Percentiles rank a stretch among this genome's conserved stretches.
Conservation (phyloP, 2,888 invertebrate species). For the Aphidius colemani region DNA sequence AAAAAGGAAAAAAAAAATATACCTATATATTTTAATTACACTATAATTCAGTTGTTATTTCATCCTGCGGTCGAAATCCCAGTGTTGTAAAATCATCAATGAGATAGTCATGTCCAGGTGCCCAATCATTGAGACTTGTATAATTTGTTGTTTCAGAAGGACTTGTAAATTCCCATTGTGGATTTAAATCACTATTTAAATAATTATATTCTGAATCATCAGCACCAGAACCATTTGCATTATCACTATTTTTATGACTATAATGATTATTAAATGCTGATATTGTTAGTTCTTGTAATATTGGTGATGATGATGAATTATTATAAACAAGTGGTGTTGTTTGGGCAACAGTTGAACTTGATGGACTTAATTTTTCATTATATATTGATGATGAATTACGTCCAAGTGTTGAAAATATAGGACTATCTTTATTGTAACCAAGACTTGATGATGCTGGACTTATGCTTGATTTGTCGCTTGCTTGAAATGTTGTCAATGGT, state of each 20-base stretch:
- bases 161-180: constrained; percentile 63
- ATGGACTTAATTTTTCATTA: constrained; percentile 53
- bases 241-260: constrained; percentile 40
- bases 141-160: constrained; percentile 54
- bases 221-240: constrained; percentile 34
- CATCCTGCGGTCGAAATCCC: constrained; percentile 85
- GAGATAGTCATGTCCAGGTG: constrained; percentile 53
- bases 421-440: constrained; percentile 53
- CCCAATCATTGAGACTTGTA: constrained; percentile 58
- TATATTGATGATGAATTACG: constrained; percentile 49
- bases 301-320: constrained; percentile 42
- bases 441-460: constrained; percentile 54
- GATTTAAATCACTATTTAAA: constrained; percentile 57
- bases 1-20: neutral
- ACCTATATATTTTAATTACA: constrained; percentile 16
- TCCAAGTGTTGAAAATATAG: constrained; percentile 49
- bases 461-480: constrained; percentile 55
- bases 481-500: constrained; percentile 54
- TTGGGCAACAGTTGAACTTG: constrained; percentile 52
- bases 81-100: constrained; percentile 80
- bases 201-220: constrained; percentile 38
- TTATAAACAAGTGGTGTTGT: constrained; percentile 52
- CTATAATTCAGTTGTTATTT: constrained; percentile 84
- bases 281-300: constrained; percentile 56
- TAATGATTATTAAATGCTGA: constrained; percentile 57